Evolutionary conservation across 1,140 invertebrate genomes (phyloP).

Genomic region (Heliconius congener): DNA sequence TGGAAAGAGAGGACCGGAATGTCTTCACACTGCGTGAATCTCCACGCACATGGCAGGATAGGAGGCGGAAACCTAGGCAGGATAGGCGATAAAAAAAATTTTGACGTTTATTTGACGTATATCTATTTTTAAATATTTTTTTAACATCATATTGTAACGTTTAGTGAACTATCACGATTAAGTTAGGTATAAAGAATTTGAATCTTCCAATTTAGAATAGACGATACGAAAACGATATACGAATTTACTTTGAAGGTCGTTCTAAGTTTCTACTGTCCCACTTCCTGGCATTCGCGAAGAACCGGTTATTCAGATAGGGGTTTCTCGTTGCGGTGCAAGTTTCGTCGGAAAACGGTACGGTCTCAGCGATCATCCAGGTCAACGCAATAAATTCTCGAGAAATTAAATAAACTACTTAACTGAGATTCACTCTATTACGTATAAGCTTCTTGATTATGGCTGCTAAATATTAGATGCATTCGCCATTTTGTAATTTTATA

Average conservation of each 20-base stretch:
- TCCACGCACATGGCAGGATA: too few relatives aligned
- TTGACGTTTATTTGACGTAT: too few relatives aligned
- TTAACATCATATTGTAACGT: not conserved
- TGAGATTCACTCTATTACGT: conserved; percentile 2
- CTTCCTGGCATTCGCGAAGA: conserved; percentile 45
- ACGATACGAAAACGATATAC: not conserved
- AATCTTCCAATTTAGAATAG: not conserved
- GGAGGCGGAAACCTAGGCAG: too few relatives aligned
- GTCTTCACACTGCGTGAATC: too few relatives aligned
- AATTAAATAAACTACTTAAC: conserved; percentile 7
- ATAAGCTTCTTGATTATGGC: conserved; percentile 5
- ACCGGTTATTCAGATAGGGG: conserved; percentile 38
- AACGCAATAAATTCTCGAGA: conserved; percentile 46
- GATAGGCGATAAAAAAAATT: too few relatives aligned
- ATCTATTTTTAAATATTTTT: not conserved
- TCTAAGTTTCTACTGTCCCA: conserved; percentile 67
- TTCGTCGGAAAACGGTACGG: conserved; percentile 47
- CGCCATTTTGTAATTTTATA: conserved; percentile 5
- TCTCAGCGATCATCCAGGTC: conserved; percentile 57
- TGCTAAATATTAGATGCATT: conserved; percentile 9
- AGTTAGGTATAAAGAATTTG: not conserved
- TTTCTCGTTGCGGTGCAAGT: conserved; percentile 25
- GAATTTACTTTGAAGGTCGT: conserved; percentile 62
- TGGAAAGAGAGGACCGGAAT: too few relatives aligned
- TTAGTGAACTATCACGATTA: conserved; percentile 11